A percentile compares a stretch with the other conserved stretches of the same genome.
Evolutionary conservation across 2,113 vertebrate species (phyloP).

Genomic region (Paracanthobrama guichenoti): DNA sequence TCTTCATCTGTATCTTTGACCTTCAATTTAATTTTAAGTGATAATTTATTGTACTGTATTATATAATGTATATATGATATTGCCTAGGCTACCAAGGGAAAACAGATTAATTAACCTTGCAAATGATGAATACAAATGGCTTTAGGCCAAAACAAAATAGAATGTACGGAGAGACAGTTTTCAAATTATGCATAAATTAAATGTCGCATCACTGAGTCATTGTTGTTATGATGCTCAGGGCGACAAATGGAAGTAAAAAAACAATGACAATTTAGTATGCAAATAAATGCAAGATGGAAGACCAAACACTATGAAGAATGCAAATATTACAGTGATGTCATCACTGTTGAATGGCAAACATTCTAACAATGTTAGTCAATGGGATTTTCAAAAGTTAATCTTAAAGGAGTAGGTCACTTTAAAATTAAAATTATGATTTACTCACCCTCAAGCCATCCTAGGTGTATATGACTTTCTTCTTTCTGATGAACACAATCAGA

Average conservation of each 20-base stretch:
- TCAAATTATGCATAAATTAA: neutral
- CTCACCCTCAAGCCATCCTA: too few relatives aligned
- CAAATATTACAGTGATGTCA: neutral
- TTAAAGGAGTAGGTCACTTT: neutral
- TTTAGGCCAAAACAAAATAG: neutral
- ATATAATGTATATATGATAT: neutral
- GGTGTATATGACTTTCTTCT: too few relatives aligned
- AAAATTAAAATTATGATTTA: too few relatives aligned
- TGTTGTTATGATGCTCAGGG: conserved; percentile 12
- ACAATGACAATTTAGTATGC: neutral
- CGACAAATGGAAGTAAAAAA: neutral
- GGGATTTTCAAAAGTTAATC: neutral
- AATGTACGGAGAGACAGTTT: neutral
- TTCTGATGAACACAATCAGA: too few relatives aligned
- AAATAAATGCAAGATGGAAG: neutral
- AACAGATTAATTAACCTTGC: neutral
- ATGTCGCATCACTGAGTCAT: neutral
- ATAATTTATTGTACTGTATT: neutral
- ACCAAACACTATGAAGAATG: neutral
- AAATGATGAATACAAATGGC: neutral
- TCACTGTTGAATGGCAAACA: neutral
- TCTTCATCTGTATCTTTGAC: neutral
- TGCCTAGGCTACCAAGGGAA: neutral
- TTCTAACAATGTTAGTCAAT: neutral
- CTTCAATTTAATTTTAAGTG: neutral